A percentile compares a stretch with the other conserved stretches of the same genome.
Evolutionary conservation across 2,113 vertebrate species (phyloP).

Genomic region (Heterotis niloticus): DNA sequence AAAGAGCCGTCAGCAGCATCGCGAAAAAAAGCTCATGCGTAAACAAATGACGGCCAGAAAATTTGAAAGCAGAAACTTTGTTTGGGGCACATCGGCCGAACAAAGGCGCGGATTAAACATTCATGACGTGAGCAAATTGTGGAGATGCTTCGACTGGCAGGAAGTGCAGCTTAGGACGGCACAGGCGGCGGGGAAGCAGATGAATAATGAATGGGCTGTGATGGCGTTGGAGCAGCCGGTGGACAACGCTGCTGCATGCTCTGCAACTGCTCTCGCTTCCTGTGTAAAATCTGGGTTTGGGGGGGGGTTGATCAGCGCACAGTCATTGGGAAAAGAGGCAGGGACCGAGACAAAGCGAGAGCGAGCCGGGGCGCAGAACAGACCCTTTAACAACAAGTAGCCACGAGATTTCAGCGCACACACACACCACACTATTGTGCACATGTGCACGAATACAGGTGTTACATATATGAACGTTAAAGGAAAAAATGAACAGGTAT

Average conservation of each 20-base stretch:
- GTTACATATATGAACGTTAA: background rate
- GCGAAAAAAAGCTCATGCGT: slow-evolving; percentile 24
- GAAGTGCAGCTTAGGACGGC: slow-evolving; percentile 3
- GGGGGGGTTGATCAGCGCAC: background rate
- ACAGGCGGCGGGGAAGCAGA: slow-evolving; percentile 61
- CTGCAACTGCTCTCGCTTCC: background rate
- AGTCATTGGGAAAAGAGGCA: background rate
- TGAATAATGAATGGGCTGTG: slow-evolving; percentile 67
- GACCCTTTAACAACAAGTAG: slow-evolving; percentile 16
- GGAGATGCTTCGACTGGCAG: slow-evolving; percentile 54
- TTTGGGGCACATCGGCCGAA: slow-evolving; percentile 44
- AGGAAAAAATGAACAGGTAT: too few species aligned
- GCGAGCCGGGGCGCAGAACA: slow-evolving; percentile 19
- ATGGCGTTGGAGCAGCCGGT: slow-evolving; percentile 29
- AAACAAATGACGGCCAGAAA: too few species aligned
- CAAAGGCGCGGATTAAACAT: slow-evolving; percentile 58
- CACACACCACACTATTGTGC: slow-evolving; percentile 13
- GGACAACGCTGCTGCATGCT: background rate
- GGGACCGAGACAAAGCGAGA: background rate
- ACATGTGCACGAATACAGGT: slow-evolving; percentile 8
- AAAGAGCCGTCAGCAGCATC: slow-evolving; percentile 47
- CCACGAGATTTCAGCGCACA: slow-evolving; percentile 33
- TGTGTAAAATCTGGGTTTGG: background rate
- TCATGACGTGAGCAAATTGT: slow-evolving; percentile 55
- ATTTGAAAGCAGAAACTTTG: too few species aligned